Percentiles rank a stretch among this genome's conserved stretches.
Conservation (phyloP, 1,140 invertebrate species). For the Drosophila willistoni region DNA sequence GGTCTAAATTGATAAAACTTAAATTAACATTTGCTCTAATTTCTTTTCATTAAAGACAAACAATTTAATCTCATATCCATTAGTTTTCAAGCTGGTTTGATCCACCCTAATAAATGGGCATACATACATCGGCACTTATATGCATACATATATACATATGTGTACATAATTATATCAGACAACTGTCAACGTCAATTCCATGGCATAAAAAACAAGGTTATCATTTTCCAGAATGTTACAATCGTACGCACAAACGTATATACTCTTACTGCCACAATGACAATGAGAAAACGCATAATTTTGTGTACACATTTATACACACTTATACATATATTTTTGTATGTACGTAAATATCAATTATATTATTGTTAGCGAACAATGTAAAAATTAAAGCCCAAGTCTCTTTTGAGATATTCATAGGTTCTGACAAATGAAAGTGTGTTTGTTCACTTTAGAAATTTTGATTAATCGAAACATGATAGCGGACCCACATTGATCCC, state of each 20-base stretch:
- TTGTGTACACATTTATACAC: background rate
- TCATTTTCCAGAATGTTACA: slow-evolving; percentile 1
- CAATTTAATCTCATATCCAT: background rate
- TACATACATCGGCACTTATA: too few relatives aligned
- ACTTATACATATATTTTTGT: background rate
- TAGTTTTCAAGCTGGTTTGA: background rate
- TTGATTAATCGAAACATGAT: background rate
- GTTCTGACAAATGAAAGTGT: background rate
- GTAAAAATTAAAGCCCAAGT: background rate
- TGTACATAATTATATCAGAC: slow-evolving; percentile 26
- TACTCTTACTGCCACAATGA: background rate
- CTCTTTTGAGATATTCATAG: background rate
- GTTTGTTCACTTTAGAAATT: background rate
- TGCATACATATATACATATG: background rate
- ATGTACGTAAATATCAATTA: background rate
- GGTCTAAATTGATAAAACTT: too few relatives aligned
- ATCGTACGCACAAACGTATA: background rate
- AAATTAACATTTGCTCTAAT: background rate
- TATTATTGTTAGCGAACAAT: background rate
- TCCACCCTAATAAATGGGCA: background rate
- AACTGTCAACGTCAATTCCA: slow-evolving; percentile 2
- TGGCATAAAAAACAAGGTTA: slow-evolving; percentile 10
- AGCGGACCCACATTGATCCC: background rate
- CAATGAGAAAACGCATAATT: background rate
- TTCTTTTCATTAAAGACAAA: background rate